Percentiles rank a stretch among this genome's conserved stretches.
Evolutionary conservation across 2,888 invertebrate genomes (phyloP).

Genomic region (Zygaena filipendulae): DNA sequence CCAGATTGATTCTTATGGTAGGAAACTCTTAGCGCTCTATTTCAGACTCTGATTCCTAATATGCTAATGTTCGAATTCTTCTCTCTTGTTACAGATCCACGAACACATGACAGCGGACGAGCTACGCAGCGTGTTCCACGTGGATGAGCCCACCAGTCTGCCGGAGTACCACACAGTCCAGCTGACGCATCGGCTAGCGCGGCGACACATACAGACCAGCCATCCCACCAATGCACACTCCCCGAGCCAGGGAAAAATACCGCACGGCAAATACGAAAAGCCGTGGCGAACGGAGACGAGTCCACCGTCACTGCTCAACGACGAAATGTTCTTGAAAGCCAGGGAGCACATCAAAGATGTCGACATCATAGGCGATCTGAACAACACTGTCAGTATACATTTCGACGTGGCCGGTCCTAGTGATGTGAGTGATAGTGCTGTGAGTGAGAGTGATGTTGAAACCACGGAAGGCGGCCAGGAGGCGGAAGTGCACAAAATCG

Average conservation of each 20-base stretch:
- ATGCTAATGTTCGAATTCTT: conserved; percentile 4
- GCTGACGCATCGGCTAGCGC: conserved; percentile 71
- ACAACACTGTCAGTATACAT: conserved; percentile 50
- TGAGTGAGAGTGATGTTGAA: conserved; percentile 34
- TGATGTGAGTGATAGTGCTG: conserved; percentile 30
- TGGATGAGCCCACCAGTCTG: conserved; percentile 79
- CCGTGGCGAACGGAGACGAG: conserved; percentile 35
- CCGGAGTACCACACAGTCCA: conserved; percentile 88
- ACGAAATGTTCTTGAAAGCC: conserved; percentile 53
- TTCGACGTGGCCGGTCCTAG: conserved; percentile 51
- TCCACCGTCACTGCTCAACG: conserved; percentile 49
- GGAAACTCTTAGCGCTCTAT: too few species aligned
- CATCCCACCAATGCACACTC: conserved; percentile 32
- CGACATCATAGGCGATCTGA: conserved; percentile 51
- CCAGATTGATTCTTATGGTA: too few species aligned
- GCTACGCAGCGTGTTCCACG: conserved; percentile 85
- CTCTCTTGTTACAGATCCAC: conserved; percentile 78
- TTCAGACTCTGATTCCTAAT: background rate
- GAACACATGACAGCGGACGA: conserved; percentile 89
- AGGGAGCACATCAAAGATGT: conserved; percentile 46
- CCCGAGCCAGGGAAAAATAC: conserved; percentile 33
- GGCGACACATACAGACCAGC: conserved; percentile 47
- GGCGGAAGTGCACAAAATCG: conserved; percentile 72
- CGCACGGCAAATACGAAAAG: conserved; percentile 44
- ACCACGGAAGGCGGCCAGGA: conserved; percentile 41